phyloP scores from a whole-genome alignment of 2,113 vertebrate genomes.

The Mungos mungo region DNA sequence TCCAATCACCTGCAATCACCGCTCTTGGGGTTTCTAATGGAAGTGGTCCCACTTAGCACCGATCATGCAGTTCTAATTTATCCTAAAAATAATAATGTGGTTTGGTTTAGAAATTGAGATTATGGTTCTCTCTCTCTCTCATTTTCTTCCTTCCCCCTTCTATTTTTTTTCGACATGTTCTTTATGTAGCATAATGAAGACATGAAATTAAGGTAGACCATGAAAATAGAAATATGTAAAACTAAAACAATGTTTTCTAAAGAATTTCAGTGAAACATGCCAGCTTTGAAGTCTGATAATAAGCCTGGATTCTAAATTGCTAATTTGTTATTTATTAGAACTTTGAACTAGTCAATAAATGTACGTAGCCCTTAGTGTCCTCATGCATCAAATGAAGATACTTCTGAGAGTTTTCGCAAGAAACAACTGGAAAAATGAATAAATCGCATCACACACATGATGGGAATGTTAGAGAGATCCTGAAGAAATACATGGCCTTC shows the following conservation, averaged over 20 bases:
- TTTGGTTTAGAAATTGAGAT: conserved; percentile 54
- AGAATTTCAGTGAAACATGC: not conserved
- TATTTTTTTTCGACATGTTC: not conserved
- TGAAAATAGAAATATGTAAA: not conserved
- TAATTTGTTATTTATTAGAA: not conserved
- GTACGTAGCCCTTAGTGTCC: not conserved
- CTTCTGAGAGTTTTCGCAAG: not conserved
- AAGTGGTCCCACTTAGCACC: conserved; percentile 56
- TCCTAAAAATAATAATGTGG: conserved; percentile 61
- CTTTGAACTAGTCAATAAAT: not conserved
- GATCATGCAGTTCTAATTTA: conserved; percentile 58
- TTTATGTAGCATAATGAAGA: not conserved
- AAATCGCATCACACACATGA: not conserved
- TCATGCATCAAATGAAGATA: conserved; percentile 35
- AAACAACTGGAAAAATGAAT: not conserved
- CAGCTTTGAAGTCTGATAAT: not conserved
- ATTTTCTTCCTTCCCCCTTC: no score
- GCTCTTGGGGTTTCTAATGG: conserved; percentile 73
- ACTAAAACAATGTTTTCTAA: not conserved
- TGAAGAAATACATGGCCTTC: not conserved
- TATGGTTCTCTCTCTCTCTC: not conserved
- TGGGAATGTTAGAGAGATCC: not conserved
- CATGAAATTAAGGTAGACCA: not conserved
- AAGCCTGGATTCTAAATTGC: not conserved
- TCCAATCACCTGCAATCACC: conserved; percentile 63